A percentile compares a stretch with the other conserved stretches of the same genome.
Conservation (phyloP, 2,888 invertebrate species). For the Dendrolimus houi region DNA sequence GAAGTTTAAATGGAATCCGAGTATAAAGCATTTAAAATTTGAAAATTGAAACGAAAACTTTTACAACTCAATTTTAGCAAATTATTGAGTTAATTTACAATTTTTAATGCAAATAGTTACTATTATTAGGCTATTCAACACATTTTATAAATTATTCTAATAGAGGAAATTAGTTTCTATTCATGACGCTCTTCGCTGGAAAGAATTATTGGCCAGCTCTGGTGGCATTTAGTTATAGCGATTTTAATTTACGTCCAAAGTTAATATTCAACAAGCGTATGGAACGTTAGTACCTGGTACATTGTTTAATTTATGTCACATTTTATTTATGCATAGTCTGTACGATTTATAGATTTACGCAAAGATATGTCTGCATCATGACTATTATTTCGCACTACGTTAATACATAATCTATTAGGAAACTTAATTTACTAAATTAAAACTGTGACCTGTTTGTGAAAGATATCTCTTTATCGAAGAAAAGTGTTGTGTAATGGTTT, state of each 20-base stretch:
- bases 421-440: not conserved
- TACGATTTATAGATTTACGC: not conserved
- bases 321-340: not conserved
- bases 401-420: not conserved
- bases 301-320: not conserved
- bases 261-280: not conserved
- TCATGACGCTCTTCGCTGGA: not conserved
- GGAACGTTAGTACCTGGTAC: not conserved
- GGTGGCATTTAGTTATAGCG: not conserved
- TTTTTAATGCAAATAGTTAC: no score
- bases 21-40: no score
- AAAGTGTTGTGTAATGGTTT: constrained; percentile 19
- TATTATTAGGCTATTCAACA: no score
- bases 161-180: no score
- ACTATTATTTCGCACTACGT: not conserved
- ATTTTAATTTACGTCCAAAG: not conserved
- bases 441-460: constrained; percentile 10
- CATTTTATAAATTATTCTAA: no score
- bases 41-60: no score
- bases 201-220: not conserved
- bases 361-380: not conserved
- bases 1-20: no score
- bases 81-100: no score
- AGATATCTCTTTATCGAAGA: constrained; percentile 10
- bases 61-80: no score